Base-by-base conservation (phyloP, 2,797 vertebrate species). In the Falco columbarius region DNA sequence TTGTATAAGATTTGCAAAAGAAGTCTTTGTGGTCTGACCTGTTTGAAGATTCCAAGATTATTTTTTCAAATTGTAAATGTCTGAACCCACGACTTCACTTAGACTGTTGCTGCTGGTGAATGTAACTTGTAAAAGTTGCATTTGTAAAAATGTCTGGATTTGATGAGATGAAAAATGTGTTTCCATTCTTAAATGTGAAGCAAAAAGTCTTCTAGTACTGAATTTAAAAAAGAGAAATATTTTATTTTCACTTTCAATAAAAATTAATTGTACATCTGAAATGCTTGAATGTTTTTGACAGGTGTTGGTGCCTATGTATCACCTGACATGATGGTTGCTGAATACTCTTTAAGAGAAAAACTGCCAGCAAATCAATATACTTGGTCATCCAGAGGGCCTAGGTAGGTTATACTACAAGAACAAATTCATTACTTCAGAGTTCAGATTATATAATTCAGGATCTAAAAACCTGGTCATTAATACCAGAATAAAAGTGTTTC, bases 311-410 rank as follows among this genome's bases (percentile, higher is more conserved):
- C 99, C 3, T 99, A 99, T 4, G 99, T 99, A 61, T 99, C 99
- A 49, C 99, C 99, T 63, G 99, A 99, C 96, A 99, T 99, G 99
- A 99, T 99, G 99, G 98, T 99, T 91, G 99, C 99, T 29, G 99
- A 99, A 91, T 99, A 99, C 95, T 99, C 99, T 7, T 98, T 99
- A 86, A 98, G 99, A 96, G 99, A 99, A 97, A 99, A 99, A 97
- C 98, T 99, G 46, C 99, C 99, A 79, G 99, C 99, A 52, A 99
- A 99, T 97, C 99, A 99, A 91, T 99, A 99, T 89, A 99, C 99
- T 5, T 99, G 99, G 99, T 99, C 99, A 6, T 99, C 99, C 10
- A 98, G 99, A 95, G 99, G 99, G 4, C 99, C 99, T 68, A 98
- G 98, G 98, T 98, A 95, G 51, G 97, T 92, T 66, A 19, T 52